Base-by-base conservation (phyloP, 2,797 vertebrate species). In the Pipistrellus pygmaeus region DNA sequence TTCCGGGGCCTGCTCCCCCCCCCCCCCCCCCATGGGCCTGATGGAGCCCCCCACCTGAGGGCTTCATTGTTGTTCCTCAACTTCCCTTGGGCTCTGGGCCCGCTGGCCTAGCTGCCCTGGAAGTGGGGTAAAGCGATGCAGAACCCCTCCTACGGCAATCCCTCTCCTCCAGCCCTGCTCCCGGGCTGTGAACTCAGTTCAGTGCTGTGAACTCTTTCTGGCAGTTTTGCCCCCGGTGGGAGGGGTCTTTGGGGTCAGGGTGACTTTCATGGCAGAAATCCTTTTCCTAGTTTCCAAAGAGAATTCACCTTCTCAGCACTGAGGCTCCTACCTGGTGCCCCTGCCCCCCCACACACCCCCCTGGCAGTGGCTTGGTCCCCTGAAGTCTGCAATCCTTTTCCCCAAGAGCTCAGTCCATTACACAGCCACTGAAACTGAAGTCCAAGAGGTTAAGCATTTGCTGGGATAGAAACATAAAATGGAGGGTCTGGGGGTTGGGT, bases 401-500 rank as follows among this genome's bases (percentile, higher is more conserved):
- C 51, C 21, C 25, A 53, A 76, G 77, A 90, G 15, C 21, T 76
- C 32, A 48, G 66, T 64, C 13, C 84, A 78, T 69, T 46, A 35
- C 17, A n/a, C 30, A 71, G 27, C 25, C 57, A 30, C 48, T 88
- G 66, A 91, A 68, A 91, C n/a, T 66, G 86, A 94, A 53, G 32
- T 41, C 68, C 68, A 27, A n/a, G 53, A 77, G 20, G 7, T 55
- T 44, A 86, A 66, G 10, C 48, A n/a, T 53, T 9, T 93, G 72
- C 72, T 85, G 9, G 18, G 41, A 20, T 68, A 85, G 32, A 82
- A 68, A 62, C 5, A 8, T 41, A 41, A 84, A 55, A 57, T 9
- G 11, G 25, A 60, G 21, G 8, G 15, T 3, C 2, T 81, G 12
- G 27, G 11, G 35, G 35, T 17, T 10, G 13, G 15, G 23, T 7